Conservation (phyloP, 2,113 vertebrate species). For the Vulpes lagopus region DNA sequence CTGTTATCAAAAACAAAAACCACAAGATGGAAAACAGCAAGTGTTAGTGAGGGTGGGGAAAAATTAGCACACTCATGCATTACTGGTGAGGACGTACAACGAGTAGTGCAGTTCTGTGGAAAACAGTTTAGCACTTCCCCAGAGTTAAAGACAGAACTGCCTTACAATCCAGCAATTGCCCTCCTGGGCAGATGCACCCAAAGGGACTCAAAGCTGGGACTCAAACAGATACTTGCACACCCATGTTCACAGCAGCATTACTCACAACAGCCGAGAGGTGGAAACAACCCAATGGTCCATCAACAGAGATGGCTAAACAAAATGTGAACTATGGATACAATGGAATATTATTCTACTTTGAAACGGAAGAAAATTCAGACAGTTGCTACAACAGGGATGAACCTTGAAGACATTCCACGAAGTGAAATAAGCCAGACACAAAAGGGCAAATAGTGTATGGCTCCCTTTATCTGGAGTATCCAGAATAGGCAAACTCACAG, state of each 20-base stretch:
- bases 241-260: background rate
- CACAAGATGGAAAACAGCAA: background rate
- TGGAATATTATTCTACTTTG: background rate
- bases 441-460: background rate
- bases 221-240: background rate
- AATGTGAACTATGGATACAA: background rate
- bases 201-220: background rate
- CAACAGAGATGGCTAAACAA: background rate
- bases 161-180: background rate
- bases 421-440: background rate
- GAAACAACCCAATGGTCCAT: background rate
- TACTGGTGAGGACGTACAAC: background rate
- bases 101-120: background rate
- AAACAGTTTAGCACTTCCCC: background rate
- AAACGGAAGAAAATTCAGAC: background rate
- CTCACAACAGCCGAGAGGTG: background rate
- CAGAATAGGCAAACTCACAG: background rate
- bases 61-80: background rate
- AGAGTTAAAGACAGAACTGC: background rate
- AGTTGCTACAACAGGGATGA: background rate
- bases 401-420: background rate
- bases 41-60: background rate
- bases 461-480: too few relatives aligned
- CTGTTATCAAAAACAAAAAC: background rate
- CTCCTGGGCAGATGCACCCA: fast-evolving